A percentile compares a stretch with the other conserved stretches of the same genome.
Evolutionary conservation across 2,113 vertebrate genomes (phyloP).

Genomic region (Sigmodon hispidus): DNA sequence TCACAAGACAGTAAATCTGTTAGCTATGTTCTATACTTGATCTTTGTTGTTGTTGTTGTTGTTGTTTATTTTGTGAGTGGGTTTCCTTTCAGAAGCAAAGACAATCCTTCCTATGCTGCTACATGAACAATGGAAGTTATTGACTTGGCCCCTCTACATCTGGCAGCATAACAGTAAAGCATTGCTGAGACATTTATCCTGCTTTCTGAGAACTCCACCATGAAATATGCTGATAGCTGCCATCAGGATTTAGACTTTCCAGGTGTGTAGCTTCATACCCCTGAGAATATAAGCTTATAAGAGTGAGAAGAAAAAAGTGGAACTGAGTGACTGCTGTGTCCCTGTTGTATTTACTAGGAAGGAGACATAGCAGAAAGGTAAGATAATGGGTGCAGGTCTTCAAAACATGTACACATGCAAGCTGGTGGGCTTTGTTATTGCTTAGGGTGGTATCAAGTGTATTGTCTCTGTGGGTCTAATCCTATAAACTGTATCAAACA

Average conservation of each 20-base stretch:
- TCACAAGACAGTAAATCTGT: conserved; percentile 30
- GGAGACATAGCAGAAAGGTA: conserved; percentile 13
- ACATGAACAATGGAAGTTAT: conserved; percentile 77
- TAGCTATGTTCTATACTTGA: neutral
- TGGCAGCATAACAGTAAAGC: conserved; percentile 48
- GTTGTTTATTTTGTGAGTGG: neutral
- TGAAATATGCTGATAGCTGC: conserved; percentile 61
- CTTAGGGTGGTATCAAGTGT: conserved; percentile 49
- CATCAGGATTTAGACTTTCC: conserved; percentile 79
- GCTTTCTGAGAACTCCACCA: conserved; percentile 67
- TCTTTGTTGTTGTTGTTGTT: neutral
- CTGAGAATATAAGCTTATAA: conserved; percentile 17
- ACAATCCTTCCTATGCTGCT: conserved; percentile 76
- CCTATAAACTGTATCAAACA: conserved; percentile 79
- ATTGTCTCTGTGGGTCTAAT: conserved; percentile 76
- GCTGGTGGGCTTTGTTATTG: conserved; percentile 50
- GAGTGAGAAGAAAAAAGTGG: conserved; percentile 42
- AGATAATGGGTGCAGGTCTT: conserved; percentile 15
- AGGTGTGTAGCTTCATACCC: conserved; percentile 65
- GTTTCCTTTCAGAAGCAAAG: conserved; percentile 74
- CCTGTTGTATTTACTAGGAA: conserved; percentile 56
- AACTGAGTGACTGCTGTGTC: neutral
- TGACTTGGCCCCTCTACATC: conserved; percentile 72
- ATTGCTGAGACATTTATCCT: conserved; percentile 72
- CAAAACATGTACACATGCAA: neutral